phyloP scores from a whole-genome alignment of 2,113 vertebrate genomes.

The Lophura nycthemera region DNA sequence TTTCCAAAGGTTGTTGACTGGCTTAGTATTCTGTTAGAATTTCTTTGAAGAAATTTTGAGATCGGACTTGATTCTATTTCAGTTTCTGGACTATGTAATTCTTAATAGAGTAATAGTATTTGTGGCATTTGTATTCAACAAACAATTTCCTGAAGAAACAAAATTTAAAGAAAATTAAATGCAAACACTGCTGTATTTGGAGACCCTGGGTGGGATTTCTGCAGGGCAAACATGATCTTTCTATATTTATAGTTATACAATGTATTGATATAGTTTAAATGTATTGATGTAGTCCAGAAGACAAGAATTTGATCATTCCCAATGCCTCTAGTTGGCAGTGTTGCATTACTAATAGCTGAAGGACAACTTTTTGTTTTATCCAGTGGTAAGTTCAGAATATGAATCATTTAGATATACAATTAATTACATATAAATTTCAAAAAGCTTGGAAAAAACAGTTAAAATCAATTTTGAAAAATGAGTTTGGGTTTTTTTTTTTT shows the following conservation, averaged over 20 bases:
- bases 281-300: background rate
- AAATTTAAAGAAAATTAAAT: background rate
- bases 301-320: background rate
- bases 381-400: background rate
- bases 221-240: background rate
- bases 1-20: background rate
- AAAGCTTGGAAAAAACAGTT: background rate
- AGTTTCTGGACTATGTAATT: background rate
- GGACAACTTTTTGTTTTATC: background rate
- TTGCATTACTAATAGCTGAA: conserved; percentile 40
- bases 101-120: background rate
- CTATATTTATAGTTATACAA: background rate
- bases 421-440: background rate
- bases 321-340: conserved; percentile 60
- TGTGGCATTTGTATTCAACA: background rate
- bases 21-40: background rate
- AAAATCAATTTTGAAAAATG: background rate
- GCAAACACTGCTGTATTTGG: background rate
- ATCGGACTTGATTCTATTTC: background rate
- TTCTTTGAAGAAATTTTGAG: background rate
- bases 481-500: background rate
- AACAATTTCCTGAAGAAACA: background rate
- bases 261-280: background rate
- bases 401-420: background rate
- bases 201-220: background rate